Percentiles rank a stretch among this genome's conserved stretches.
Evolutionary conservation across 2,113 vertebrate species (phyloP).

Genomic region (Spermophilus dauricus): DNA sequence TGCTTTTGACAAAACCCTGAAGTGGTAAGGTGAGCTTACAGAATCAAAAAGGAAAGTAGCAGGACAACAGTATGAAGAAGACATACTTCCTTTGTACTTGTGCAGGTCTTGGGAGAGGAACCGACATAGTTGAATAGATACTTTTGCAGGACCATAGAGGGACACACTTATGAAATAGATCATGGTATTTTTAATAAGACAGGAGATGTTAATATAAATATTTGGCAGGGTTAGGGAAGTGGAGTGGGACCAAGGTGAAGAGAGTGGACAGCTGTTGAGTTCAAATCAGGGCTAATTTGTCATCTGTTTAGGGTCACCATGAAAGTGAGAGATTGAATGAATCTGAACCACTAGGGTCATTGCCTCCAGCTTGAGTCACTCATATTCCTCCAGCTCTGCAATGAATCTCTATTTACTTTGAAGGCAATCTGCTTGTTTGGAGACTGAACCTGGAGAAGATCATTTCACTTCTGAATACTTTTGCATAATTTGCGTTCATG

Average conservation of each 20-base stretch:
- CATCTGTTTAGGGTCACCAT: constrained; percentile 49
- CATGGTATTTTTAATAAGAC: too few species aligned
- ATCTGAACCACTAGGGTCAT: constrained; percentile 25
- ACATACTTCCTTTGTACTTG: too few species aligned
- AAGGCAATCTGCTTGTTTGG: constrained; percentile 63
- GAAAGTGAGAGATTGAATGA: background rate
- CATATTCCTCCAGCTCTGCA: background rate
- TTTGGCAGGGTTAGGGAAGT: background rate
- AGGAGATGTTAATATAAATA: background rate
- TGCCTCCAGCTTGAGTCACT: constrained; percentile 26
- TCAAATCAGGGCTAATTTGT: constrained; percentile 61
- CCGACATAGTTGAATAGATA: too few species aligned
- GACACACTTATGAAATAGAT: too few species aligned
- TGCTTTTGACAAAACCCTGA: too few species aligned
- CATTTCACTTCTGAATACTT: too few species aligned
- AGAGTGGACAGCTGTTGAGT: constrained; percentile 45
- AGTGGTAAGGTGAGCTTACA: too few species aligned
- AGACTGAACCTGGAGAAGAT: constrained; percentile 35
- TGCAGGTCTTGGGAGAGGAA: too few species aligned
- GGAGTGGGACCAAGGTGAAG: background rate
- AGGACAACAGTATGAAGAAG: too few species aligned
- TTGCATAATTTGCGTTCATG: too few species aligned
- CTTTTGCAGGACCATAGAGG: too few species aligned
- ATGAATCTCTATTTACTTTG: constrained; percentile 65
- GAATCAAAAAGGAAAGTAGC: too few species aligned